Evolutionary conservation across 2,113 vertebrate species (phyloP).

Genomic region (Charina bottae): DNA sequence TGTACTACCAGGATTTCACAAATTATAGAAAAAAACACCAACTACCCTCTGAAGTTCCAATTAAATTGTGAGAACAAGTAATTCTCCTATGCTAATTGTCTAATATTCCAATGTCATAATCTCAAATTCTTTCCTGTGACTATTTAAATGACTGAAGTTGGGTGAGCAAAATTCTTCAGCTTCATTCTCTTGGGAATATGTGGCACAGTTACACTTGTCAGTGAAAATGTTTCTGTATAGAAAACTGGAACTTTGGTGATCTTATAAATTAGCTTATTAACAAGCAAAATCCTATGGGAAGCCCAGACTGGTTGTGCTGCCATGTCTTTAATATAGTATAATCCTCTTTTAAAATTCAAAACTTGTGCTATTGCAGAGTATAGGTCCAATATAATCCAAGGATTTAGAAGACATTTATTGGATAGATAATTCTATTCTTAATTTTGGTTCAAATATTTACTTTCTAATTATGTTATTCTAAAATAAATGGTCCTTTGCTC

Average conservation of each 20-base stretch:
- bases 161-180: neutral
- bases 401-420: neutral
- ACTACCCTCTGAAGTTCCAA: neutral
- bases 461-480: neutral
- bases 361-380: neutral
- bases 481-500: neutral
- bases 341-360: neutral
- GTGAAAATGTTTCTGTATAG: conserved; percentile 4
- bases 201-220: conserved; percentile 14
- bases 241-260: neutral
- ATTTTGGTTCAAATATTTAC: conserved; percentile 4
- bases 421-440: neutral
- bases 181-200: neutral
- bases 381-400: neutral
- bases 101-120: neutral
- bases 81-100: neutral
- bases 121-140: neutral
- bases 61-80: neutral
- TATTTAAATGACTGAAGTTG: neutral
- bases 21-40: neutral
- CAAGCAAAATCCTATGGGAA: conserved; percentile 6
- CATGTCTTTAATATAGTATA: conserved; percentile 4
- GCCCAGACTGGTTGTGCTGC: neutral
- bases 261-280: conserved; percentile 16
- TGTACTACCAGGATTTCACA: neutral